phyloP scores from a whole-genome alignment of 2,888 invertebrate genomes.

The Eupsilia transversa region DNA sequence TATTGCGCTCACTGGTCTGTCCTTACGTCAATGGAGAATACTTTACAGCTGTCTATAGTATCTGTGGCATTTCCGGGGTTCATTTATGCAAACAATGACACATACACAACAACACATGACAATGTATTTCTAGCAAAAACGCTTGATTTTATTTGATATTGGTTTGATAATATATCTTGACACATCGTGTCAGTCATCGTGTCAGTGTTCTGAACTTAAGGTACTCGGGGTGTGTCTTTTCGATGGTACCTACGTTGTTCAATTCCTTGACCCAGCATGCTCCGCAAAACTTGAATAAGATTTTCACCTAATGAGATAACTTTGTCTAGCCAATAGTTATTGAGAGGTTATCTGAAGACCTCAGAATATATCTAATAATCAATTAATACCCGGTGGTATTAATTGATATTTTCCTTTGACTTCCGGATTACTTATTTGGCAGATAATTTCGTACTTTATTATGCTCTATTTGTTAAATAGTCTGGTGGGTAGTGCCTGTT shows the following conservation, averaged over 20 bases:
- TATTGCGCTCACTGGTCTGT: not conserved
- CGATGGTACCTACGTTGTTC: not conserved
- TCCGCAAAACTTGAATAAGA: not conserved
- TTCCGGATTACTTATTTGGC: not conserved
- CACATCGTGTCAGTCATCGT: not conserved
- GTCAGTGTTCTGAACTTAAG: too few relatives aligned
- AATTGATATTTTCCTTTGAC: conserved; percentile 23
- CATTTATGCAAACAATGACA: too few relatives aligned
- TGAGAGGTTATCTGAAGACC: not conserved
- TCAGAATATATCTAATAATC: not conserved
- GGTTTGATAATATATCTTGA: too few relatives aligned
- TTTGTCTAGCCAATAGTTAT: not conserved
- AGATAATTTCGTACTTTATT: not conserved
- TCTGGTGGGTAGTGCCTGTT: not conserved
- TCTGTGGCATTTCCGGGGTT: not conserved
- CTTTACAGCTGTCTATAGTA: not conserved
- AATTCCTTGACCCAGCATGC: not conserved
- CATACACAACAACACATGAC: too few relatives aligned
- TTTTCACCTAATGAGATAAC: not conserved
- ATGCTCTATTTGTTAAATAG: not conserved
- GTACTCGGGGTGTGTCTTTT: not conserved
- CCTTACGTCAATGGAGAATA: not conserved
- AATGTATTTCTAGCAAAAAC: too few relatives aligned
- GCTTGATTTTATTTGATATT: not conserved
- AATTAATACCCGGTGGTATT: too few relatives aligned